phyloP scores from a whole-genome alignment of 2,888 invertebrate genomes.

The Oxyscelio sp. region DNA sequence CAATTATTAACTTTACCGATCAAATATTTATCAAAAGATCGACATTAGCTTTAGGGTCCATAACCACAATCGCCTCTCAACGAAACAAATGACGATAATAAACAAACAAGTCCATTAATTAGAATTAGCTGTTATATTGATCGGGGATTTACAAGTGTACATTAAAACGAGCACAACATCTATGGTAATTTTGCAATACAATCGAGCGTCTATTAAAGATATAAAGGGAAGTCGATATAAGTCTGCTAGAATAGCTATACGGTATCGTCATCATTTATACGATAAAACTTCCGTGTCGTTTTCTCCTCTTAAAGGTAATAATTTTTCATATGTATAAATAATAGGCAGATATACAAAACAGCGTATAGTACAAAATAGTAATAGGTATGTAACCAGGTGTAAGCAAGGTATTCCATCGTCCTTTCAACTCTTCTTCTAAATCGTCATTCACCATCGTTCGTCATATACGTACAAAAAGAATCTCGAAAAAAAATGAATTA shows the following conservation, averaged over 20 bases:
- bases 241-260: slow-evolving; percentile 67
- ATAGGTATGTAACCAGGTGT: slow-evolving; percentile 72
- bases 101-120: slow-evolving; percentile 47
- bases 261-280: slow-evolving; percentile 68
- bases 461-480: slow-evolving; percentile 59
- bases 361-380: slow-evolving; percentile 86
- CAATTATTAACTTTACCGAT: too few species aligned
- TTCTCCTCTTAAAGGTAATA: slow-evolving; percentile 63
- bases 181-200: slow-evolving; percentile 79
- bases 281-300: slow-evolving; percentile 61
- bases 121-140: slow-evolving; percentile 82
- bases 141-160: slow-evolving; percentile 84
- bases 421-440: slow-evolving; percentile 59
- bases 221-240: slow-evolving; percentile 74
- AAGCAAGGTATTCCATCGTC: slow-evolving; percentile 59
- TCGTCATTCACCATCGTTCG: slow-evolving; percentile 50
- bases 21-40: too few species aligned
- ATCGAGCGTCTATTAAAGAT: slow-evolving; percentile 72
- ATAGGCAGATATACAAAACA: slow-evolving; percentile 85
- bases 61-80: too few species aligned
- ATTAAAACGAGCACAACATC: slow-evolving; percentile 83
- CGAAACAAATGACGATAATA: slow-evolving; percentile 16
- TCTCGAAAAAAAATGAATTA: neutral
- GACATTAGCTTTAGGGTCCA: too few species aligned
- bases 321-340: slow-evolving; percentile 79